Percentiles rank a stretch among this genome's conserved stretches.
phyloP scores from a whole-genome alignment of 64 coral and sea anemone genomes.

The Pocillopora damicornis region DNA sequence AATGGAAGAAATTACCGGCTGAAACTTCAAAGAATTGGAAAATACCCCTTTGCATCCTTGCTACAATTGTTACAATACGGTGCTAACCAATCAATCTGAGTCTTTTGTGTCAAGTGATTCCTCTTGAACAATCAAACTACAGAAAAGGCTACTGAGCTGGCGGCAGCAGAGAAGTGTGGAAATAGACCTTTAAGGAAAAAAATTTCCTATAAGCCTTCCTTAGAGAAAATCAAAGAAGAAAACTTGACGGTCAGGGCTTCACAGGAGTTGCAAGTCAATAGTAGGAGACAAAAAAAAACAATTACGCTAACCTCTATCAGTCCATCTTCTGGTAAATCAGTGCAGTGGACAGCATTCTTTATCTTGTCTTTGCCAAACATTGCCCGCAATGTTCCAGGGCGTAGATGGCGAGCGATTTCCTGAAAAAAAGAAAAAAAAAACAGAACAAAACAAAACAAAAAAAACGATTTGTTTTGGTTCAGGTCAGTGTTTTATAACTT shows the following conservation, averaged over 20 bases:
- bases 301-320: slow-evolving; percentile 62
- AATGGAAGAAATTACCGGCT: neutral
- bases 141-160: neutral
- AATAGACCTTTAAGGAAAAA: no score
- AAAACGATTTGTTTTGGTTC: neutral
- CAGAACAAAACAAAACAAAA: no score
- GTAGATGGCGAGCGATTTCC: slow-evolving; percentile 87
- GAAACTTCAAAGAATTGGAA: neutral
- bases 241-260: no score
- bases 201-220: no score
- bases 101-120: neutral
- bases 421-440: neutral
- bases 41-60: no score
- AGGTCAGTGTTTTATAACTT: neutral
- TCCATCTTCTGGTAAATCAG: slow-evolving; percentile 90
- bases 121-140: neutral
- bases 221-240: no score
- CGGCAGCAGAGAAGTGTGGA: no score
- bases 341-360: slow-evolving; percentile 90
- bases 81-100: neutral
- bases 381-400: slow-evolving; percentile 80
- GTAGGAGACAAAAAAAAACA: neutral
- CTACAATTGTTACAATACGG: neutral
- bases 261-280: no score
- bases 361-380: slow-evolving; percentile 97